phyloP scores from a whole-genome alignment of 2,888 invertebrate genomes.

The Slavum lentiscoides region DNA sequence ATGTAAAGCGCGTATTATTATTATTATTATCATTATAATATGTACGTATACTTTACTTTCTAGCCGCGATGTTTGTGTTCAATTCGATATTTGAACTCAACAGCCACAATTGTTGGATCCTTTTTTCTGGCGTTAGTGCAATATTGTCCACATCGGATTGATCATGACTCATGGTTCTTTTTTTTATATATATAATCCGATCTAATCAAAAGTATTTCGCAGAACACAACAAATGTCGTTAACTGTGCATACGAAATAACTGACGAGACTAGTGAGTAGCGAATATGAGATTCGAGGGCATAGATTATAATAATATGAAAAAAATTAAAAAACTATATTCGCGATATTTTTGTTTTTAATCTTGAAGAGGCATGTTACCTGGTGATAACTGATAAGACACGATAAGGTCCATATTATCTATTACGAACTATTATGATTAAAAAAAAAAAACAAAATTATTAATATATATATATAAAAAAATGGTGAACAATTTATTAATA shows the following conservation, averaged over 20 bases:
- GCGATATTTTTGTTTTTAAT: too few relatives aligned
- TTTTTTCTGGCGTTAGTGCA: conserved; percentile 67
- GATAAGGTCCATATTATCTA: too few relatives aligned
- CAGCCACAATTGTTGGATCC: conserved; percentile 71
- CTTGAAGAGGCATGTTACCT: too few relatives aligned
- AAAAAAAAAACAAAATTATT: too few relatives aligned
- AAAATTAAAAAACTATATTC: too few relatives aligned
- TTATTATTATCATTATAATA: too few relatives aligned
- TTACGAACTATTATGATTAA: too few relatives aligned
- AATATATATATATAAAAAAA: too few relatives aligned
- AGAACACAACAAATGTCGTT: not conserved
- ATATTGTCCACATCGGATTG: conserved; percentile 23
- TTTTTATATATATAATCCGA: not conserved
- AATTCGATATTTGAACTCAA: conserved; percentile 73
- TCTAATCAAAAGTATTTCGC: not conserved
- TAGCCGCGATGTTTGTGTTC: conserved; percentile 74
- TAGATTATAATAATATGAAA: too few relatives aligned
- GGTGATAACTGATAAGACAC: too few relatives aligned
- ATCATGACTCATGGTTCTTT: conserved; percentile 19
- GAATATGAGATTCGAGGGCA: not conserved
- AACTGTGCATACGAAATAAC: not conserved
- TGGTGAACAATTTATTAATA: too few relatives aligned
- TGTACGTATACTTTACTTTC: conserved; percentile 65
- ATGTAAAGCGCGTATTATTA: too few relatives aligned
- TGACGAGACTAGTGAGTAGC: not conserved